Evolutionary conservation across 2,797 vertebrate genomes (phyloP), one percentile per base, ranked within the genome.

Genomic region (Acrossocheilus fasciatus): DNA sequence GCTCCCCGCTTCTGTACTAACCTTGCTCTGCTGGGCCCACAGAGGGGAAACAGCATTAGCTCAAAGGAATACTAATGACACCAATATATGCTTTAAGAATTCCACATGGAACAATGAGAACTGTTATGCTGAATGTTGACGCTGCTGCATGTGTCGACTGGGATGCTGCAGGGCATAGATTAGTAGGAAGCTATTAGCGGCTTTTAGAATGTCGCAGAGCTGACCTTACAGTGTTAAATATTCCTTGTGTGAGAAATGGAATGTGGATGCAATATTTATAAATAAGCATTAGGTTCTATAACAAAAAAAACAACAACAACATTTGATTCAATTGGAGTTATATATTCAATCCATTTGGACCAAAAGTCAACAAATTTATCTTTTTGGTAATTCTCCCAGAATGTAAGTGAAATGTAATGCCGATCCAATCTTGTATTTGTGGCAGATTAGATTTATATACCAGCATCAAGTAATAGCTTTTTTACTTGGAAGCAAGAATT

Each of bases 61-160:
- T 92, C 90, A 87, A 89, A 92, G 91, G 95, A 95, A 95, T 95
- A 94, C 94, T 95, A 95, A 96, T 94, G 89, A 93, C 72, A 92
- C 54, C 81, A 36, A 90, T 88, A 88, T 87, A 89, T 87, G 90
- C 87, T 82, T 59, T 89, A 91, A 88, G 88, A 85, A 83, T 70
- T 50, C 62, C 18, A 57, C 17, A 1, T 76, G 23, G 72, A 59
- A 57, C 83, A 47, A 36, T 66, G 57, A 69, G 45, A 74, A 17
- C 52, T 74, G 41, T 59, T 82, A 9, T 64, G 26, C 34, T 62
- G 12, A 36, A 41, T 84, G 82, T 64, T 76, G 52, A 70, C 11
- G 39, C 39, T 47, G 50, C 7, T 41, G 54, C 69, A 70, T 78
- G 17, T 17, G 68, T 83, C 84, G n/a, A 75, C 72, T 83, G 39